Percentiles rank a stretch among this genome's conserved stretches.
Evolutionary conservation across 2,113 vertebrate species (phyloP).

Genomic region (Mirounga angustirostris): DNA sequence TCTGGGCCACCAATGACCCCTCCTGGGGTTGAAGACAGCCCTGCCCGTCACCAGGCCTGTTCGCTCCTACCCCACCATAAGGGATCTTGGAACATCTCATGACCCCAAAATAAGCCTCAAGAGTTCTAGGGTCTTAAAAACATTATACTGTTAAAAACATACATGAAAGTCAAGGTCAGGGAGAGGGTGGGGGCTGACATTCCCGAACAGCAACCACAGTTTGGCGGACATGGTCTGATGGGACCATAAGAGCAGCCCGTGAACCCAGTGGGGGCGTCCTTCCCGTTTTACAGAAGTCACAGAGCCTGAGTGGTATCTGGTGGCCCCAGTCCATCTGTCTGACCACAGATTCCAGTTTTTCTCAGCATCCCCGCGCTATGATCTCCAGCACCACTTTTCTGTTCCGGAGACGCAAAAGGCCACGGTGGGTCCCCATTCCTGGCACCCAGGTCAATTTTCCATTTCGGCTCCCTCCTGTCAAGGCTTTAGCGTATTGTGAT

Average conservation of each 20-base stretch:
- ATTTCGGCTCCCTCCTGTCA: not conserved
- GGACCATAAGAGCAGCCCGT: not conserved
- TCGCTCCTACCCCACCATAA: not conserved
- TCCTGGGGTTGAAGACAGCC: not conserved
- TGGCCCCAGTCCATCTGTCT: not conserved
- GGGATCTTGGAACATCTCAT: not conserved
- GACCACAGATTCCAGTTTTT: too few species aligned
- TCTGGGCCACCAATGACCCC: not conserved
- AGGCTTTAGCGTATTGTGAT: rapidly evolving
- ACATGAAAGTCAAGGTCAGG: not conserved
- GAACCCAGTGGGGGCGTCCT: rapidly evolving
- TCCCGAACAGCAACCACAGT: not conserved
- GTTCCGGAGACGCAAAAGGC: not conserved
- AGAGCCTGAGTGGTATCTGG: not conserved
- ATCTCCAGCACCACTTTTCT: rapidly evolving
- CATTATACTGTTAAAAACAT: not conserved
- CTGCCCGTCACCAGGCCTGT: not conserved
- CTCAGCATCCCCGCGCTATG: too few species aligned
- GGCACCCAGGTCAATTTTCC: not conserved
- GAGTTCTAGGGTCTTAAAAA: not conserved
- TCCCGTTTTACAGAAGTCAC: not conserved
- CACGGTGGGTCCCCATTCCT: rapidly evolving
- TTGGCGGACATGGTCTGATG: rapidly evolving
- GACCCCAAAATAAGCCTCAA: not conserved
- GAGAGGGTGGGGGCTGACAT: not conserved